Evolutionary conservation across 2,888 invertebrate species (phyloP).

Genomic region (Drosophila monieri): DNA sequence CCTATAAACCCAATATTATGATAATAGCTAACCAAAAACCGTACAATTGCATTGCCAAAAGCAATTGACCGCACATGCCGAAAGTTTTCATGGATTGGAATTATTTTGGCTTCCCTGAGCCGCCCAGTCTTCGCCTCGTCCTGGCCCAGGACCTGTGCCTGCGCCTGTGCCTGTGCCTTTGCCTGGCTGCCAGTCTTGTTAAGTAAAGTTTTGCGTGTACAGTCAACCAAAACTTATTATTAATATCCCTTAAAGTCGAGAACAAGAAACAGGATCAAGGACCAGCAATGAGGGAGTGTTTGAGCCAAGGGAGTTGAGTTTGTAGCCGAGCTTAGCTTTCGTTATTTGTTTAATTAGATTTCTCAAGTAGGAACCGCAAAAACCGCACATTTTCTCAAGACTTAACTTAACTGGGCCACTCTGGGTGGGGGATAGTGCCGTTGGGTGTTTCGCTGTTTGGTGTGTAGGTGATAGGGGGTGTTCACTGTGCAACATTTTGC

Average conservation of each 20-base stretch:
- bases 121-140: not conserved
- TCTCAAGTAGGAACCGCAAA: slow-evolving; percentile 72
- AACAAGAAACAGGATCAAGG: slow-evolving; percentile 7
- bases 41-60: slow-evolving; percentile 28
- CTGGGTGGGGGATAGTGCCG: not conserved
- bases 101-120: slow-evolving; percentile 23
- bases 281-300: not conserved
- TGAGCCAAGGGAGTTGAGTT: not conserved
- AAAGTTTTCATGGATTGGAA: slow-evolving; percentile 44
- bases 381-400: slow-evolving; percentile 79
- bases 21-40: slow-evolving; percentile 20
- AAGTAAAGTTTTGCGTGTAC: slow-evolving; percentile 28
- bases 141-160: not conserved
- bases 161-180: not conserved
- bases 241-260: slow-evolving; percentile 31
- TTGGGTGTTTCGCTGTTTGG: not conserved
- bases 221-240: slow-evolving; percentile 45
- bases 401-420: slow-evolving; percentile 9
- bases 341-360: slow-evolving; percentile 79
- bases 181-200: not conserved
- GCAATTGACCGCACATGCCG: slow-evolving; percentile 39
- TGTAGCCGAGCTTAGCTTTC: slow-evolving; percentile 47
- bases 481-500: slow-evolving; percentile 34
- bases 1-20: slow-evolving; percentile 29
- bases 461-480: not conserved